These are phyloP conservation scores for Saturnia pavonia DNA, from an alignment of 2,888 invertebrate genomes.

Conservation along the genomic window DNA sequence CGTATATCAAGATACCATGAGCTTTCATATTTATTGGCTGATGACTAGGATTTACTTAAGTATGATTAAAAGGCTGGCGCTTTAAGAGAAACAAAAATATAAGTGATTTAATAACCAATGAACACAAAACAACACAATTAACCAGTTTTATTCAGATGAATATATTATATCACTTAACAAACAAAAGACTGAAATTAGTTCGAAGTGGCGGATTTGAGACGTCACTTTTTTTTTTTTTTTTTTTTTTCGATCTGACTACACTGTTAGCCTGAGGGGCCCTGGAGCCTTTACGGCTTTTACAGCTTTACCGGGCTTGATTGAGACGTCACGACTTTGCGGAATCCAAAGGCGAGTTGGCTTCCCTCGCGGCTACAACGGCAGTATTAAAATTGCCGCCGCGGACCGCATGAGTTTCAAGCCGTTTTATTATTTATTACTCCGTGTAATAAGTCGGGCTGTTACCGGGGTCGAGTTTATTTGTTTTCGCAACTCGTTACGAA, in stretches of 20 bases:
- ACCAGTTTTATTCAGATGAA: neutral
- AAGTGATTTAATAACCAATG: too few relatives aligned
- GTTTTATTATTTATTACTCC: slow-evolving; percentile 77
- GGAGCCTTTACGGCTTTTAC: too few relatives aligned
- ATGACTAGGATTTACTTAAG: too few relatives aligned
- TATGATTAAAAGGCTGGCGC: too few relatives aligned
- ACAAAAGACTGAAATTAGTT: slow-evolving; percentile 3
- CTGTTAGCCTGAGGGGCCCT: too few relatives aligned
- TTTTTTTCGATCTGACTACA: too few relatives aligned
- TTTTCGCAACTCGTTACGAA: slow-evolving; percentile 76
- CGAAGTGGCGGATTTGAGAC: slow-evolving; percentile 6
- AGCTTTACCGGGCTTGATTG: too few relatives aligned
- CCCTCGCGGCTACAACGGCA: slow-evolving; percentile 37
- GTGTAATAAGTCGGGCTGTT: slow-evolving; percentile 61
- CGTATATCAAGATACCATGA: too few relatives aligned
- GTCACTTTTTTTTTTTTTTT: too few relatives aligned
- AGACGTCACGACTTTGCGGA: slow-evolving; percentile 5
- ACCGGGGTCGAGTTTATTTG: slow-evolving; percentile 63
- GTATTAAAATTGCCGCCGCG: slow-evolving; percentile 58
- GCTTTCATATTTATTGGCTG: too few relatives aligned
- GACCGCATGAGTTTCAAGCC: slow-evolving; percentile 46
- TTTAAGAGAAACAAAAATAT: too few relatives aligned
- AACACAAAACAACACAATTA: neutral
- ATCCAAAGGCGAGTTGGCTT: slow-evolving; percentile 1
- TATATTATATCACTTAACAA: neutral